These are phyloP conservation scores for Sarcophaga variegata DNA, from an alignment of 2,888 invertebrate species.

Conservation along the genomic window DNA sequence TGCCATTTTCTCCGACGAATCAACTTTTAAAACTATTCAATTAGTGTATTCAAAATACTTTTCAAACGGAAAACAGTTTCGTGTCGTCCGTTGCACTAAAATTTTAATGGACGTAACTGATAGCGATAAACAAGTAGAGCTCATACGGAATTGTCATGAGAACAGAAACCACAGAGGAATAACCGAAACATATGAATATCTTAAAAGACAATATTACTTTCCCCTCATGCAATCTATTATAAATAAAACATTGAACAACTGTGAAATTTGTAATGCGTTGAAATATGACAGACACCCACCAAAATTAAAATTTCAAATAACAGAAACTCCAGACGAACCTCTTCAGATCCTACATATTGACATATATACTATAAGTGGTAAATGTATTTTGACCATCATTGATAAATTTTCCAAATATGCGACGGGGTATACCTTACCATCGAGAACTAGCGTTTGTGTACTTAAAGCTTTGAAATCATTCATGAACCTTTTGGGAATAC, in stretches of 20 bases:
- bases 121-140: background rate
- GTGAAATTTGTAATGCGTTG: background rate
- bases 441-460: slow-evolving; percentile 55
- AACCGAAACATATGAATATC: background rate
- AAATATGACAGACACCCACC: background rate
- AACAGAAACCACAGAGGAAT: background rate
- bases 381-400: slow-evolving; percentile 52
- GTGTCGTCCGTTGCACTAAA: background rate
- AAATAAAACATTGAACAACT: background rate
- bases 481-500: slow-evolving; percentile 22
- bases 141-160: background rate
- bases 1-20: too few species aligned
- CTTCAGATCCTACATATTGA: background rate
- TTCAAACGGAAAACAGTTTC: background rate
- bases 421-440: slow-evolving; percentile 42
- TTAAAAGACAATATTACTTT: slow-evolving; percentile 13
- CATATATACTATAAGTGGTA: background rate
- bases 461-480: slow-evolving; percentile 57
- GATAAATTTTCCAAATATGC: slow-evolving; percentile 42
- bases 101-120: background rate
- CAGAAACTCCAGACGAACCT: background rate
- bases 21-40: too few species aligned
- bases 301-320: background rate
- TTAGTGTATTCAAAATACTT: background rate
- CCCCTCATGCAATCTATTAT: background rate